phyloP scores from a whole-genome alignment of 2,113 vertebrate genomes.

The Elachura formosa region DNA sequence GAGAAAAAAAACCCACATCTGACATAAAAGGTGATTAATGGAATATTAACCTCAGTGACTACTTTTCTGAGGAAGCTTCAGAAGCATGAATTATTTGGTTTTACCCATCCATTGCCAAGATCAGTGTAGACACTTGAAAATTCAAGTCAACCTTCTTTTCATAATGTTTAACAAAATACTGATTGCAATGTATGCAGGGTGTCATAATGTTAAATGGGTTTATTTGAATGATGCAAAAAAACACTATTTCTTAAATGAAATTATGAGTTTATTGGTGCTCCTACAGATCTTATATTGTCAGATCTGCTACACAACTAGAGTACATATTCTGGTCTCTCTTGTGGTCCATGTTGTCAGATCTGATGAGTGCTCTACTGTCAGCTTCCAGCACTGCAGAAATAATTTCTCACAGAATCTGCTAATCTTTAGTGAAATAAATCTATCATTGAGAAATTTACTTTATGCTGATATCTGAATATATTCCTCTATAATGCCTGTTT shows the following conservation, averaged over 20 bases:
- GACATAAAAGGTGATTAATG: conserved; percentile 34
- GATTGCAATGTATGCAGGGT: neutral
- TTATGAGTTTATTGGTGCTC: neutral
- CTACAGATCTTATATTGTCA: neutral
- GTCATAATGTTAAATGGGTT: conserved; percentile 13
- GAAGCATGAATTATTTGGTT: conserved; percentile 3
- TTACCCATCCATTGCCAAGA: neutral
- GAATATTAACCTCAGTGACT: conserved; percentile 45
- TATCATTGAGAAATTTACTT: neutral
- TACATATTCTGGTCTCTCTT: neutral
- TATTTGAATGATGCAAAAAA: conserved; percentile 20
- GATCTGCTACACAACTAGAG: neutral
- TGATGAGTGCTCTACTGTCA: neutral
- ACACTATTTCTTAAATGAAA: conserved; percentile 29
- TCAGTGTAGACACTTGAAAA: neutral
- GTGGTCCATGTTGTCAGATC: neutral
- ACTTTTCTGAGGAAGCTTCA: conserved; percentile 6
- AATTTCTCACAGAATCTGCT: neutral
- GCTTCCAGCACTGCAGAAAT: neutral
- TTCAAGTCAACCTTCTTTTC: neutral
- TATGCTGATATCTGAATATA: neutral
- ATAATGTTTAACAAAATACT: neutral
- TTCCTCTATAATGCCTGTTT: neutral
- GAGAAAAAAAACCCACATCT: rapidly evolving
- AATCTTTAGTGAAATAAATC: neutral